A percentile compares a stretch with the other conserved stretches of the same genome.
phyloP scores from a whole-genome alignment of 1,140 invertebrate species.

The Bombus terrestris region DNA sequence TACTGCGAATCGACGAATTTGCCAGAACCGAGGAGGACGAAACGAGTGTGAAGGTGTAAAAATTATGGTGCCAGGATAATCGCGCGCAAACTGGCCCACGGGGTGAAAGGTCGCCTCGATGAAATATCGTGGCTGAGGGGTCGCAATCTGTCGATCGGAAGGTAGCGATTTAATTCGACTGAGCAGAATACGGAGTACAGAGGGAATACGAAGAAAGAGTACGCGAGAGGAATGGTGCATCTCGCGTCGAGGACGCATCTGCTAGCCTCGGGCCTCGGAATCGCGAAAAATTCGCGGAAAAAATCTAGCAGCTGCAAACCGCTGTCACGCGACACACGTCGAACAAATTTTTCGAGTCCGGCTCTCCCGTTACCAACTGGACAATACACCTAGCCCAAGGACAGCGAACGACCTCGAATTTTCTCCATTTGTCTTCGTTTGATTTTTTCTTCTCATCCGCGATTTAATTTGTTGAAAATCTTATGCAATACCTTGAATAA shows the following conservation, averaged over 20 bases:
- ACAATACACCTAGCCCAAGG: slow-evolving; percentile 21
- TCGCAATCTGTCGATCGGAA: slow-evolving; percentile 4
- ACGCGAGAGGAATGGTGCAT: slow-evolving; percentile 44
- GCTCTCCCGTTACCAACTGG: slow-evolving; percentile 1
- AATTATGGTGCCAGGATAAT: slow-evolving; percentile 23
- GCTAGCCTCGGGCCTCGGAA: slow-evolving; percentile 49
- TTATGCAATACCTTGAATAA: no score
- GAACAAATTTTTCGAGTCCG: slow-evolving; percentile 36
- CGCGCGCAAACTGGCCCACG: neutral
- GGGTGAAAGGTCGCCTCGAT: slow-evolving; percentile 48
- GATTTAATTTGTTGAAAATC: neutral
- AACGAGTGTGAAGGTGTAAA: neutral
- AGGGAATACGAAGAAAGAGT: neutral
- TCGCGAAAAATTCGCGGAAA: slow-evolving; percentile 68
- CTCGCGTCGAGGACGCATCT: slow-evolving; percentile 58
- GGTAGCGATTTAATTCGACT: slow-evolving; percentile 35
- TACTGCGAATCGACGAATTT: neutral
- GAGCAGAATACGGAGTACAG: slow-evolving; percentile 3
- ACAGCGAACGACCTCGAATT: neutral
- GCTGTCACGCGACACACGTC: slow-evolving; percentile 53
- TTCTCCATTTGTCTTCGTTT: neutral
- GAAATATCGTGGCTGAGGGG: neutral
- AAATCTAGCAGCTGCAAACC: slow-evolving; percentile 64
- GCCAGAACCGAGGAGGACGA: neutral
- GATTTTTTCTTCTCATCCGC: neutral